Conservation (phyloP, 2,113 vertebrate species). For the Phaetusa simplex region DNA sequence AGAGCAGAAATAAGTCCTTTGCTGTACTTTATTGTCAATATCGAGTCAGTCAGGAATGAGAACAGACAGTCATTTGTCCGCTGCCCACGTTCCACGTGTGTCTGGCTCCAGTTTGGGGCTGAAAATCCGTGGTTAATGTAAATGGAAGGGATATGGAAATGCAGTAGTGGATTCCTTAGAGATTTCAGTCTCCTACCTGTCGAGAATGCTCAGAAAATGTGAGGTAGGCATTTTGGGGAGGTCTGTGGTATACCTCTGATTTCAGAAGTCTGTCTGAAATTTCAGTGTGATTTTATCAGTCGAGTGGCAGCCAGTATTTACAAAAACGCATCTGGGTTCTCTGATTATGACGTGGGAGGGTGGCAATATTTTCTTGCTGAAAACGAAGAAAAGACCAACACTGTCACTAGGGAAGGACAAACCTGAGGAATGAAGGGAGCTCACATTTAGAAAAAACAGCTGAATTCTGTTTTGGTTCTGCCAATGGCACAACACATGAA, state of each 20-base stretch:
- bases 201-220: not conserved
- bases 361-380: not conserved
- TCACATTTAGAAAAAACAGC: not conserved
- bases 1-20: not conserved
- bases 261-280: not conserved
- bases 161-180: not conserved
- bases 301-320: not conserved
- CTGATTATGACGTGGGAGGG: not conserved
- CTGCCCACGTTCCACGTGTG: not conserved
- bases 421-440: not conserved
- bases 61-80: not conserved
- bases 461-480: not conserved
- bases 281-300: not conserved
- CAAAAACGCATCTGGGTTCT: not conserved
- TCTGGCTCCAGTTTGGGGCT: not conserved
- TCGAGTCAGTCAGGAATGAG: not conserved
- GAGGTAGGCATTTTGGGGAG: not conserved
- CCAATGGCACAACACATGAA: not conserved
- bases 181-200: not conserved
- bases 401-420: not conserved
- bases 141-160: not conserved
- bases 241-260: not conserved
- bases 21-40: not conserved
- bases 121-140: not conserved
- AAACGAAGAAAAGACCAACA: not conserved